phyloP scores from a whole-genome alignment of 2,797 vertebrate species.

The Eleutherodactylus coqui region DNA sequence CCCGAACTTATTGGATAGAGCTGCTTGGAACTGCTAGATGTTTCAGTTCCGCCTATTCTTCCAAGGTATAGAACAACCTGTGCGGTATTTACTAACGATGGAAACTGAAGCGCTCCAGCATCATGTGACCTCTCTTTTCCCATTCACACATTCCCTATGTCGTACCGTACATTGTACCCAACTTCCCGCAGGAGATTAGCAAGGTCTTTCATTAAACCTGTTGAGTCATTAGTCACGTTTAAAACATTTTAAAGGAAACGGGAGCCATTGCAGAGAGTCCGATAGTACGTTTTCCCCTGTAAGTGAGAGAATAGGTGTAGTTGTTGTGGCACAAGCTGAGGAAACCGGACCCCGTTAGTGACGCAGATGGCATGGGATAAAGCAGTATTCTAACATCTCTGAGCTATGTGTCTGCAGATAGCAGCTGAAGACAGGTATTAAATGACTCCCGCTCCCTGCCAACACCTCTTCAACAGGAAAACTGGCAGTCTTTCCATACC shows the following conservation, averaged over 20 bases:
- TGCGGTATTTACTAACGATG: too few relatives aligned
- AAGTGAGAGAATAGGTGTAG: constrained; percentile 36
- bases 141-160: background rate
- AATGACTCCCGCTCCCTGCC: constrained; percentile 57
- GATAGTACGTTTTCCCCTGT: background rate
- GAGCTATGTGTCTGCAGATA: constrained; percentile 54
- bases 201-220: background rate
- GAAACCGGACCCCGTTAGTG: constrained; percentile 40
- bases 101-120: background rate
- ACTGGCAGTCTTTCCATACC: constrained; percentile 53
- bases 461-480: constrained; percentile 60
- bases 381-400: constrained; percentile 46
- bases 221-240: constrained; percentile 7
- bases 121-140: background rate
- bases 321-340: constrained; percentile 37
- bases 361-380: constrained; percentile 53
- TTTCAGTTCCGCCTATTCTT: background rate
- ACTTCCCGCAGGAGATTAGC: background rate
- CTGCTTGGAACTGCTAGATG: background rate
- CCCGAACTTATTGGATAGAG: background rate
- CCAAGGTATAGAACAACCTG: too few relatives aligned
- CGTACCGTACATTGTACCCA: background rate
- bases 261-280: background rate
- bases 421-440: constrained; percentile 59
- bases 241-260: background rate